These are phyloP conservation scores for Dermatophagoides farinae DNA, from an alignment of 1,140 invertebrate species.

Conservation along the genomic window DNA sequence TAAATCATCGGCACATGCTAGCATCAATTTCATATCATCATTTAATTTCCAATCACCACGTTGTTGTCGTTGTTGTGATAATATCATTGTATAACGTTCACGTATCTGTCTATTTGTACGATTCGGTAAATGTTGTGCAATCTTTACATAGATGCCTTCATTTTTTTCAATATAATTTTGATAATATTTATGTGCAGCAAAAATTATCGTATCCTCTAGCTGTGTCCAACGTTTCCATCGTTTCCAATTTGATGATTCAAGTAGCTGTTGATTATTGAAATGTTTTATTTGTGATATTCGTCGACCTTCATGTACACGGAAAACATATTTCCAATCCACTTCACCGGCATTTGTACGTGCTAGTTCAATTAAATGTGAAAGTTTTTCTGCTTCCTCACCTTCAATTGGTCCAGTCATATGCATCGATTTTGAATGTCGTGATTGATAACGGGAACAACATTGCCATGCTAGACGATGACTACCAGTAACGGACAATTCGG, in stretches of 20 bases:
- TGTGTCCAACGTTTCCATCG: slow-evolving; percentile 1
- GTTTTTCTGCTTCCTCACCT: not conserved
- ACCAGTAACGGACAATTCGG: not conserved
- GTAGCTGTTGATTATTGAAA: not conserved
- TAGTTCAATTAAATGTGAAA: slow-evolving; percentile 4
- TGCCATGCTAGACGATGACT: slow-evolving; percentile 15
- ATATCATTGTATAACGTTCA: slow-evolving; percentile 11
- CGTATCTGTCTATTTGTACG: slow-evolving; percentile 14
- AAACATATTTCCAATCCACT: slow-evolving; percentile 16
- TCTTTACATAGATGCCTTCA: not conserved
- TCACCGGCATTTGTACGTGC: not conserved
- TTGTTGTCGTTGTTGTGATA: slow-evolving; percentile 10
- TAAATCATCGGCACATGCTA: not conserved
- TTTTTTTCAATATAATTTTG: not conserved
- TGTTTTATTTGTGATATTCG: slow-evolving; percentile 8
- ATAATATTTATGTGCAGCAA: slow-evolving; percentile 9
- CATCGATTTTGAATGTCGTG: not conserved
- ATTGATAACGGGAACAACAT: slow-evolving; percentile 14
- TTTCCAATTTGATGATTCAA: not conserved
- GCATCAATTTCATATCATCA: not conserved
- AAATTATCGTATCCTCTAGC: slow-evolving; percentile 12
- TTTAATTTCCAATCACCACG: slow-evolving; percentile 2
- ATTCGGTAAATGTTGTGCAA: slow-evolving; percentile 8
- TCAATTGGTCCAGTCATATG: slow-evolving; percentile 1
- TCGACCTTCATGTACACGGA: slow-evolving; percentile 8